Evolutionary conservation across 2,113 vertebrate genomes (phyloP).

Genomic region (Scatophagus argus): DNA sequence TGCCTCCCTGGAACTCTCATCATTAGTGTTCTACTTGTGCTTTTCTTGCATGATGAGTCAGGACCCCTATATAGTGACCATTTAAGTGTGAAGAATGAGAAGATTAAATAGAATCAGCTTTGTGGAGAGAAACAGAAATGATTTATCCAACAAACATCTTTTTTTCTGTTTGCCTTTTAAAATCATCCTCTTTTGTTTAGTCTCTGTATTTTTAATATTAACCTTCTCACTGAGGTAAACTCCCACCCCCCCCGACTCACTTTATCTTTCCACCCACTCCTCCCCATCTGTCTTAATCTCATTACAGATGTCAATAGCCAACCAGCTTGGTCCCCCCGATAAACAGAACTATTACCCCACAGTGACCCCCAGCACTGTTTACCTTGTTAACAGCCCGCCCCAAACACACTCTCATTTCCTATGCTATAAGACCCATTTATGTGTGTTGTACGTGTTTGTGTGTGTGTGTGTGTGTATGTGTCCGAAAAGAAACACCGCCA

Average conservation of each 20-base stretch:
- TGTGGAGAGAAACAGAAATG: background rate
- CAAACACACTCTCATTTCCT: conserved; percentile 80
- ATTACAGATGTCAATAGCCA: conserved; percentile 80
- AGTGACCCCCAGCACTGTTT: conserved; percentile 73
- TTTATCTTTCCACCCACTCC: conserved; percentile 61
- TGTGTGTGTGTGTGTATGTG: conserved; percentile 27
- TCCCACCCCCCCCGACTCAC: conserved; percentile 27
- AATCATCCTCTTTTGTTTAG: conserved; percentile 26
- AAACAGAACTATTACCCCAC: conserved; percentile 76
- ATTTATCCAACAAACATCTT: background rate
- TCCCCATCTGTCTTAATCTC: conserved; percentile 77
- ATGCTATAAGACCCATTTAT: conserved; percentile 50
- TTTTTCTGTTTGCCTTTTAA: background rate
- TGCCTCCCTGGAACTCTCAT: conserved; percentile 15
- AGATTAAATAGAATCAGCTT: background rate
- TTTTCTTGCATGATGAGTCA: conserved; percentile 18
- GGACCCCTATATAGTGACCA: conserved; percentile 15
- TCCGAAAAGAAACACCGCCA: conserved; percentile 22
- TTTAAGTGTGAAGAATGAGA: background rate
- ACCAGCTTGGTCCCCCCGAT: conserved; percentile 69
- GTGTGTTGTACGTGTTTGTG: conserved; percentile 30
- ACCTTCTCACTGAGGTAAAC: conserved; percentile 32
- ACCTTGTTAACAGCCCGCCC: conserved; percentile 68
- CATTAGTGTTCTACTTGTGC: conserved; percentile 37
- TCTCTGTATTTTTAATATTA: conserved; percentile 58